Evolutionary conservation across 2,888 invertebrate genomes (phyloP).

Genomic region (Sphaerophoria taeniata): DNA sequence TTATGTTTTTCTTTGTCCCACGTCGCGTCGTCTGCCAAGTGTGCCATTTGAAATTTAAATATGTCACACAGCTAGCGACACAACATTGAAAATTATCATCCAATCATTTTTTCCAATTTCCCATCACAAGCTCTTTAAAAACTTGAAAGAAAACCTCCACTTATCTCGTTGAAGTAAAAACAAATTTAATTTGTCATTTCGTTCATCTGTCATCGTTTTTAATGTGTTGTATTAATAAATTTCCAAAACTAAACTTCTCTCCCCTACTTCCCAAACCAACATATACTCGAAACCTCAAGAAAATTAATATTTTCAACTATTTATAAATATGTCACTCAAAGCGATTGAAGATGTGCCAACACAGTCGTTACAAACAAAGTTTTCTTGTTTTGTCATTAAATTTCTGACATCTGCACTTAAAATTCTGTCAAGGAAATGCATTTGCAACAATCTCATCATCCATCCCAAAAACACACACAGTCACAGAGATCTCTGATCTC

Average conservation of each 20-base stretch:
- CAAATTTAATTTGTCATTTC: slow-evolving; percentile 61
- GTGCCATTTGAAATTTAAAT: too few relatives aligned
- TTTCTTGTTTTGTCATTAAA: slow-evolving; percentile 57
- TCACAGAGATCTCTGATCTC: slow-evolving; percentile 8
- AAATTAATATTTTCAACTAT: slow-evolving; percentile 44
- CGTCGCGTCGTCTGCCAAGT: too few relatives aligned
- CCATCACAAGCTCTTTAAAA: background rate
- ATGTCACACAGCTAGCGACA: too few relatives aligned
- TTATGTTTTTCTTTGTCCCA: too few relatives aligned
- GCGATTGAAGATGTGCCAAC: slow-evolving; percentile 71
- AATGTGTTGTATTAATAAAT: slow-evolving; percentile 55
- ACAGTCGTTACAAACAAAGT: slow-evolving; percentile 57
- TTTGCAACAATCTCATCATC: slow-evolving; percentile 63
- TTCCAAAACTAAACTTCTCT: slow-evolving; percentile 32
- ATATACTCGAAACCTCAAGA: background rate
- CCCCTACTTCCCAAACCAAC: slow-evolving; percentile 41
- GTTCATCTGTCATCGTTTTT: slow-evolving; percentile 53
- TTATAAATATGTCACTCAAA: slow-evolving; percentile 64
- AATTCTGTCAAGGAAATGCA: slow-evolving; percentile 73
- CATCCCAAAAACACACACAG: background rate
- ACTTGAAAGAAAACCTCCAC: background rate
- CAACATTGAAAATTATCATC: too few relatives aligned
- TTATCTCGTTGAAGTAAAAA: slow-evolving; percentile 45
- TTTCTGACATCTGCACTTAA: slow-evolving; percentile 69
- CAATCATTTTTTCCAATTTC: too few relatives aligned